phyloP scores from a whole-genome alignment of 2,797 vertebrate genomes.

The Poeciliopsis turneri region DNA sequence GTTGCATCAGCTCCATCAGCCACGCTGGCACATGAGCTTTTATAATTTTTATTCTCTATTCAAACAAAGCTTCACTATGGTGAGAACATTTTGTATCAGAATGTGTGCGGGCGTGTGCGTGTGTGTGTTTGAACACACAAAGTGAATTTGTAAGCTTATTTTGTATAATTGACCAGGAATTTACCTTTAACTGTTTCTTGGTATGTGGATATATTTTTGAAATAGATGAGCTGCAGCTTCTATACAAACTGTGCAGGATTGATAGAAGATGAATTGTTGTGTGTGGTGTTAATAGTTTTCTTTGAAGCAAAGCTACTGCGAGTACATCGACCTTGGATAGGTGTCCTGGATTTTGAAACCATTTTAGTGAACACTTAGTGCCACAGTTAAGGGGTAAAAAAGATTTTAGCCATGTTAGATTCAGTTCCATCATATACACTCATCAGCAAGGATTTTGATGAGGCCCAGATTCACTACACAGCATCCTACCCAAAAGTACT shows the following conservation, averaged over 20 bases:
- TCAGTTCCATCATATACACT: background rate
- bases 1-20: constrained; percentile 33
- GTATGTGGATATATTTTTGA: constrained; percentile 21
- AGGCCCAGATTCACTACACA: background rate
- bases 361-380: background rate
- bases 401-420: background rate
- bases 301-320: constrained; percentile 14
- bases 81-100: background rate
- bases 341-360: constrained; percentile 8
- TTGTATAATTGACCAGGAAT: constrained; percentile 33
- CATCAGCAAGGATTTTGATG: background rate
- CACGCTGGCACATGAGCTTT: constrained; percentile 30
- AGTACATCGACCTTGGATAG: constrained; percentile 4
- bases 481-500: background rate
- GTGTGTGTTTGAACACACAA: background rate
- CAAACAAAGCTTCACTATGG: constrained; percentile 15
- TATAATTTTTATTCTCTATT: constrained; percentile 33
- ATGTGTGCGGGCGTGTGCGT: background rate
- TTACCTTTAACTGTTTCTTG: constrained; percentile 11
- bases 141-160: background rate
- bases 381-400: background rate
- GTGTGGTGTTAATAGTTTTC: background rate
- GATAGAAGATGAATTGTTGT: constrained; percentile 24
- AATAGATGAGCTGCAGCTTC: constrained; percentile 6
- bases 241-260: constrained; percentile 3